phyloP scores from a whole-genome alignment of 1,140 invertebrate species.

The Plodia interpunctella region DNA sequence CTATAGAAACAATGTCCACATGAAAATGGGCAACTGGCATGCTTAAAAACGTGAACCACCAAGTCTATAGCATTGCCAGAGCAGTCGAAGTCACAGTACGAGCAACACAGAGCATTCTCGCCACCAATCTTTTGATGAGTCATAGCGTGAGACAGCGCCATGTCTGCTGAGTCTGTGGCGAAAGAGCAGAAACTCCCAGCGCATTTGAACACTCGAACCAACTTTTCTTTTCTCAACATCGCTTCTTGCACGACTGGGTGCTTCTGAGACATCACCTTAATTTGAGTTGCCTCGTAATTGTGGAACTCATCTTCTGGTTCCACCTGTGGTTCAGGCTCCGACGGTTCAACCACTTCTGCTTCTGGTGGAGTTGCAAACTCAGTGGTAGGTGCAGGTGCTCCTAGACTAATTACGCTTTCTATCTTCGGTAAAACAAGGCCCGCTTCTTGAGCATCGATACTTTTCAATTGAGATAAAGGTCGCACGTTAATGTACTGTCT shows the following conservation, averaged over 20 bases:
- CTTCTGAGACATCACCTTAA: slow-evolving; percentile 48
- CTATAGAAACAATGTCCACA: slow-evolving; percentile 62
- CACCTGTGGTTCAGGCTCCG: slow-evolving; percentile 18
- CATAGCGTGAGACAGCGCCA: slow-evolving; percentile 50
- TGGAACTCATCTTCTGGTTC: slow-evolving; percentile 25
- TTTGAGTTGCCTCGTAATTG: slow-evolving; percentile 56
- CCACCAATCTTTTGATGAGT: slow-evolving; percentile 57
- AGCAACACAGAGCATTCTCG: slow-evolving; percentile 45
- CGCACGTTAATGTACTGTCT: slow-evolving; percentile 48
- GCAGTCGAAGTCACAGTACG: slow-evolving; percentile 59
- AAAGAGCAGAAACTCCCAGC: slow-evolving; percentile 62
- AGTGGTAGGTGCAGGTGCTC: slow-evolving; percentile 8
- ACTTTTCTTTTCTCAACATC: slow-evolving; percentile 50
- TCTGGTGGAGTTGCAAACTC: not conserved
- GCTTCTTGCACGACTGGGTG: slow-evolving; percentile 49
- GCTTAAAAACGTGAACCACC: slow-evolving; percentile 65
- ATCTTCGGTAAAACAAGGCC: slow-evolving; percentile 39
- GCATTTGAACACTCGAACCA: slow-evolving; percentile 60
- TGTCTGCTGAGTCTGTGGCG: slow-evolving; percentile 51
- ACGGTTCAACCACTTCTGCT: not conserved
- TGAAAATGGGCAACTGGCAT: slow-evolving; percentile 45
- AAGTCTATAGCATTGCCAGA: slow-evolving; percentile 55
- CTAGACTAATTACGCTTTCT: slow-evolving; percentile 55
- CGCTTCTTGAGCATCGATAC: not conserved
- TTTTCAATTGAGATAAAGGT: slow-evolving; percentile 46